phyloP scores from a whole-genome alignment of 2,113 vertebrate genomes.

The Athene noctua region DNA sequence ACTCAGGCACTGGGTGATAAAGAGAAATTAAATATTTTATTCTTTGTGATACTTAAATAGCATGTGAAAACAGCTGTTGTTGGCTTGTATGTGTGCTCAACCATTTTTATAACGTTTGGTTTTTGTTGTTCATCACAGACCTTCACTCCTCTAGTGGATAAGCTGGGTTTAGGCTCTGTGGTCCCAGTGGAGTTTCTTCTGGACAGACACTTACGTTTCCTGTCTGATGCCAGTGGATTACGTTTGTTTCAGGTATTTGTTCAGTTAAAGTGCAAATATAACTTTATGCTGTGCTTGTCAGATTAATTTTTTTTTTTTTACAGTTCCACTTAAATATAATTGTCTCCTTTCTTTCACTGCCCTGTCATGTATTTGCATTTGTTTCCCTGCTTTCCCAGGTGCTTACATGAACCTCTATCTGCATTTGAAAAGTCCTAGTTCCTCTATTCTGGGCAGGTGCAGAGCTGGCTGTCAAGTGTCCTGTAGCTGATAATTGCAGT shows the following conservation, averaged over 20 bases:
- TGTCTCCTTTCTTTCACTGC: neutral
- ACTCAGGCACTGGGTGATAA: neutral
- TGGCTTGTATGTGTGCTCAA: neutral
- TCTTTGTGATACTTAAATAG: neutral
- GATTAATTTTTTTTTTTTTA: neutral
- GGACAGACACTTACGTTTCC: constrained; percentile 86
- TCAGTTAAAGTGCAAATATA: neutral
- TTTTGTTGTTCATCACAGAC: constrained; percentile 69
- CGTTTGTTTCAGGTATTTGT: constrained; percentile 90
- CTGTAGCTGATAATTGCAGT: neutral
- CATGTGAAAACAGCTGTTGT: neutral
- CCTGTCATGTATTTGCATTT: neutral
- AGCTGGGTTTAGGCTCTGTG: constrained; percentile 87
- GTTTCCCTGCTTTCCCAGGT: neutral
- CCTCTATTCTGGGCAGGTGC: neutral
- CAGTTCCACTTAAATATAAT: neutral
- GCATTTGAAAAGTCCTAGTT: neutral
- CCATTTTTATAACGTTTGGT: neutral
- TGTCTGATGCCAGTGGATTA: constrained; percentile 85
- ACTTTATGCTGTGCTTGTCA: neutral
- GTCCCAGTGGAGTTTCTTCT: constrained; percentile 94
- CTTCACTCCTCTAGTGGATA: constrained; percentile 89
- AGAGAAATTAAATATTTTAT: neutral
- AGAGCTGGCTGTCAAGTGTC: neutral
- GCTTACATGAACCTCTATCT: neutral